Evolutionary conservation across 1,140 invertebrate genomes (phyloP).

Genomic region (Caenorhabditis tropicalis): DNA sequence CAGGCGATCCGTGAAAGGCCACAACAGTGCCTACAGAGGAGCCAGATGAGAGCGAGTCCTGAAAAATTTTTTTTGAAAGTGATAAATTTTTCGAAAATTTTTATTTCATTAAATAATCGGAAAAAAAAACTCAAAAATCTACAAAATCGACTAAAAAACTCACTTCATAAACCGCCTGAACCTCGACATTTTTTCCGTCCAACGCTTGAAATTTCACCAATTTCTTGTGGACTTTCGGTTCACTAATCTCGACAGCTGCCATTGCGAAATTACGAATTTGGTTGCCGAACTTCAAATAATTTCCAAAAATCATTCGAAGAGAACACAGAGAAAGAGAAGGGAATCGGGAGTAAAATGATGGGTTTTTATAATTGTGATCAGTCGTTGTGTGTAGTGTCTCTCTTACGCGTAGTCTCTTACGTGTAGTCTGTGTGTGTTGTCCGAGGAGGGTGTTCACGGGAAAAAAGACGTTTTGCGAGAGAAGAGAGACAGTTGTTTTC

Average conservation of each 20-base stretch:
- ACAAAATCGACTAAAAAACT: not conserved
- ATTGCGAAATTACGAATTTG: not conserved
- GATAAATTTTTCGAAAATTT: not conserved
- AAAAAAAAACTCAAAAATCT: too few species aligned
- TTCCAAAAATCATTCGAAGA: not conserved
- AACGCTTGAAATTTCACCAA: not conserved
- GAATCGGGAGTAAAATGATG: not conserved
- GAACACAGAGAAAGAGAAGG: not conserved
- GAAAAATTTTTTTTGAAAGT: conserved; percentile 15
- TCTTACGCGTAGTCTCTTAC: not conserved
- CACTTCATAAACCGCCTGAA: conserved; percentile 18
- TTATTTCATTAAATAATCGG: too few species aligned
- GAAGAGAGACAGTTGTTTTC: not conserved
- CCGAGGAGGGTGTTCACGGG: not conserved
- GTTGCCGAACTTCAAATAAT: not conserved
- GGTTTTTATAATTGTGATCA: not conserved
- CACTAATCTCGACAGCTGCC: not conserved
- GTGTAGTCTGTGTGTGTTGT: not conserved
- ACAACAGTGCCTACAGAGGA: conserved; percentile 55
- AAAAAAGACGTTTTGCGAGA: too few species aligned
- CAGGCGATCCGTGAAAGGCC: conserved; percentile 55
- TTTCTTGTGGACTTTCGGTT: not conserved
- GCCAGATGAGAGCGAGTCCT: conserved; percentile 57
- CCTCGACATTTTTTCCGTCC: not conserved
- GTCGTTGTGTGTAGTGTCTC: not conserved